A percentile compares a stretch with the other conserved stretches of the same genome.
Evolutionary conservation across 2,888 invertebrate species (phyloP).

Genomic region (Euspilapteryx auroguttella): DNA sequence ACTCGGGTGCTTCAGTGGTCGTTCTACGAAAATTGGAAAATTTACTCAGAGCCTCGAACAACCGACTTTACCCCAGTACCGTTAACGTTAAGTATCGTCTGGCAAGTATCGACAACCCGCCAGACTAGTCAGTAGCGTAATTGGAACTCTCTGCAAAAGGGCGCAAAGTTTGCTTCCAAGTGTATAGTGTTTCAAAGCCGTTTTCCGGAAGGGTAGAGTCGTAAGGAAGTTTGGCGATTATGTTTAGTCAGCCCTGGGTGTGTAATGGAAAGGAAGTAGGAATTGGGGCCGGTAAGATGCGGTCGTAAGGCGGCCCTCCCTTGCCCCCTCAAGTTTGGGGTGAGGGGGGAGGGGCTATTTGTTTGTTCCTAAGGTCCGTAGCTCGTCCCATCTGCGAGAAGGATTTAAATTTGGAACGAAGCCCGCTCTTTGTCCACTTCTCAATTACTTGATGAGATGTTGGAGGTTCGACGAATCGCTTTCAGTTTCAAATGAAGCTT

Average conservation of each 20-base stretch:
- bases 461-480: too few species aligned
- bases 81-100: too few species aligned
- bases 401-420: constrained; percentile 46
- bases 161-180: constrained; percentile 21
- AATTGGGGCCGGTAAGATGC: constrained; percentile 59
- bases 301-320: constrained; percentile 51
- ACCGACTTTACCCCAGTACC: constrained; percentile 5
- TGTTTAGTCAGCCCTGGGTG: constrained; percentile 55
- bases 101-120: too few species aligned
- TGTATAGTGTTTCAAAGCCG: constrained; percentile 18
- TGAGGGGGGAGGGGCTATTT: constrained; percentile 24
- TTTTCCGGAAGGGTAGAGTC: constrained; percentile 55
- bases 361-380: constrained; percentile 53
- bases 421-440: constrained; percentile 40
- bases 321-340: constrained; percentile 9
- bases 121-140: too few species aligned
- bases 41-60: constrained; percentile 12
- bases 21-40: constrained; percentile 54
- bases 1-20: constrained; percentile 51
- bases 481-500: constrained; percentile 1
- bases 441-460: constrained; percentile 39
- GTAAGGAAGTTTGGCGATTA: constrained; percentile 61
- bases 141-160: not conserved
- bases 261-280: constrained; percentile 59
- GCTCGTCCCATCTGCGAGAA: constrained; percentile 43